Conservation (phyloP, 1,140 invertebrate genomes). For the Drosophila sulfurigaster region DNA sequence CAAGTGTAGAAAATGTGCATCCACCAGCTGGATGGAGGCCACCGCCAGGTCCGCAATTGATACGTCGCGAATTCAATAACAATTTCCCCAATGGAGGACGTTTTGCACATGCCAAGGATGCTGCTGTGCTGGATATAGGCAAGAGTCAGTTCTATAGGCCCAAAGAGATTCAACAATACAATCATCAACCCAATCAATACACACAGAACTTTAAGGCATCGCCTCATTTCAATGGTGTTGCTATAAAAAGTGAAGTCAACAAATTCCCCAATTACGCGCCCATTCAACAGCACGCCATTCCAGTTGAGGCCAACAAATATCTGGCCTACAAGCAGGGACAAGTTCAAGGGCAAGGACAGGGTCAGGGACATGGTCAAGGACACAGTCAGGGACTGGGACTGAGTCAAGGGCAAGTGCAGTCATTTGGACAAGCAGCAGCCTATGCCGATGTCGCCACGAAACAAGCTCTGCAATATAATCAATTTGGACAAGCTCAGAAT, state of each 20-base stretch:
- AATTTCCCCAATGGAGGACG: slow-evolving; percentile 52
- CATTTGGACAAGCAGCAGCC: slow-evolving; percentile 1
- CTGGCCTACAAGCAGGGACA: slow-evolving; percentile 23
- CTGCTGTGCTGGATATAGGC: slow-evolving; percentile 61
- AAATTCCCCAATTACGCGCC: slow-evolving; percentile 52
- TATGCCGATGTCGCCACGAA: slow-evolving; percentile 42
- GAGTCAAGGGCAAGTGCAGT: not conserved
- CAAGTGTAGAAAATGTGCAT: slow-evolving; percentile 46
- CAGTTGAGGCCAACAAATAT: slow-evolving; percentile 61
- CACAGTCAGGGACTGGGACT: slow-evolving; percentile 3
- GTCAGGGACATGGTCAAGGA: slow-evolving; percentile 1
- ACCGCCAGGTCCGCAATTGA: slow-evolving; percentile 50
- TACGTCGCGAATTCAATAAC: slow-evolving; percentile 56
- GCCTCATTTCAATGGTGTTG: slow-evolving; percentile 62
- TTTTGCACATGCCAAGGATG: slow-evolving; percentile 64
- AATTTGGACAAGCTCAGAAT: slow-evolving; percentile 30
- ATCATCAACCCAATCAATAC: slow-evolving; percentile 65
- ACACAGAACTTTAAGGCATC: slow-evolving; percentile 74
- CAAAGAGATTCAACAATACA: slow-evolving; percentile 38
- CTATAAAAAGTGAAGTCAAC: slow-evolving; percentile 48
- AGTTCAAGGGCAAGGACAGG: not conserved
- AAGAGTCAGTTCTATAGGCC: slow-evolving; percentile 63
- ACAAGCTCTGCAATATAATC: slow-evolving; percentile 11
- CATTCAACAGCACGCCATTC: slow-evolving; percentile 64
- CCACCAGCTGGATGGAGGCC: slow-evolving; percentile 30